Evolutionary conservation across 2,113 vertebrate species (phyloP).

Genomic region (Marcusenius ussheri): DNA sequence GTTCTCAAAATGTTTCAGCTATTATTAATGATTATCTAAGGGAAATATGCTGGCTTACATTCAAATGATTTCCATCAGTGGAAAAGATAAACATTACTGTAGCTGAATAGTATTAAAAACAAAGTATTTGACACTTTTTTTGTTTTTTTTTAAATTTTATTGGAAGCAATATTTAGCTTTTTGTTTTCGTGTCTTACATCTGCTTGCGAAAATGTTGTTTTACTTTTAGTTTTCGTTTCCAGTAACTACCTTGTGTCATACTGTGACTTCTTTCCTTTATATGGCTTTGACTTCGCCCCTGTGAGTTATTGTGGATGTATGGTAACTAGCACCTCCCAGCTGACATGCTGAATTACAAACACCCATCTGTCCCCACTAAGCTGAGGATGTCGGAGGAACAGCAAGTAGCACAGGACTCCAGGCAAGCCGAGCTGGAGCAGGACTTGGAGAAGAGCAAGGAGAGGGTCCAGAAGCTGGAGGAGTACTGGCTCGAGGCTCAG

Average conservation of each 20-base stretch:
- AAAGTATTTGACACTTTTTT: background rate
- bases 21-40: background rate
- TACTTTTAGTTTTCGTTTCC: background rate
- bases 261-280: background rate
- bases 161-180: background rate
- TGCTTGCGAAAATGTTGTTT: background rate
- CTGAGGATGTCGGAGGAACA: slow-evolving; percentile 64
- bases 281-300: background rate
- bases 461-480: slow-evolving; percentile 76
- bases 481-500: slow-evolving; percentile 83
- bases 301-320: background rate
- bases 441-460: slow-evolving; percentile 73
- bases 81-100: background rate
- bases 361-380: slow-evolving; percentile 43
- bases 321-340: background rate
- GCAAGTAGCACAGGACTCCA: slow-evolving; percentile 64
- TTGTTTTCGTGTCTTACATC: background rate
- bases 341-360: background rate
- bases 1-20: background rate
- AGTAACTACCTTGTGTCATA: background rate
- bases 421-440: slow-evolving; percentile 66
- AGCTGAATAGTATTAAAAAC: background rate
- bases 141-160: background rate
- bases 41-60: background rate
- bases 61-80: background rate